Evolutionary conservation across 2,797 vertebrate genomes (phyloP).

Genomic region (Spinus olivaceus): DNA sequence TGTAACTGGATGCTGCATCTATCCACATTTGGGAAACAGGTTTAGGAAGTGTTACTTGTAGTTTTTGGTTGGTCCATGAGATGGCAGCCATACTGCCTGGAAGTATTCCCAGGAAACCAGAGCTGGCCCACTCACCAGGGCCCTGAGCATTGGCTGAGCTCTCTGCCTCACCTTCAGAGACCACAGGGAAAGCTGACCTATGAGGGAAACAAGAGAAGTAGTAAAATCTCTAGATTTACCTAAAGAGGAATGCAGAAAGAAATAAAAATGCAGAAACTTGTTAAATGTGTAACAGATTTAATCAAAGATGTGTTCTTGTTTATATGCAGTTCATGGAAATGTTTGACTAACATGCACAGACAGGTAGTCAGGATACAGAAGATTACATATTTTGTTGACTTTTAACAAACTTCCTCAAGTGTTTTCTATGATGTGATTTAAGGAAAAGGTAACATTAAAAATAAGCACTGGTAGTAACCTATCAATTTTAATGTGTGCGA

Average conservation of each 20-base stretch:
- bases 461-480: not conserved
- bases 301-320: not conserved
- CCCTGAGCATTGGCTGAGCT: not conserved
- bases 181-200: not conserved
- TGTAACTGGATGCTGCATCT: not conserved
- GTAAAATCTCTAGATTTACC: not conserved
- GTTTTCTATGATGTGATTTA: not conserved
- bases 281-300: not conserved
- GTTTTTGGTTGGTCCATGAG: not conserved
- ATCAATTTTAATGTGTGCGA: not conserved
- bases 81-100: not conserved
- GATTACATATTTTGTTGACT: not conserved
- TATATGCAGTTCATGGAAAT: not conserved
- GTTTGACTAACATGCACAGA: not conserved
- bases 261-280: not conserved
- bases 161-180: not conserved
- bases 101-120: accelerated
- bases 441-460: not conserved
- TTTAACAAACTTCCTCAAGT: not conserved
- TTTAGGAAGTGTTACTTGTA: not conserved
- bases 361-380: not conserved
- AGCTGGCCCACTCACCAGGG: not conserved
- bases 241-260: not conserved
- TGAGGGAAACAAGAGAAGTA: not conserved
- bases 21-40: not conserved